A percentile compares a stretch with the other conserved stretches of the same genome.
These are phyloP conservation scores for Drymonia ruficornis DNA, from an alignment of 2,888 invertebrate genomes.

Conservation along the genomic window DNA sequence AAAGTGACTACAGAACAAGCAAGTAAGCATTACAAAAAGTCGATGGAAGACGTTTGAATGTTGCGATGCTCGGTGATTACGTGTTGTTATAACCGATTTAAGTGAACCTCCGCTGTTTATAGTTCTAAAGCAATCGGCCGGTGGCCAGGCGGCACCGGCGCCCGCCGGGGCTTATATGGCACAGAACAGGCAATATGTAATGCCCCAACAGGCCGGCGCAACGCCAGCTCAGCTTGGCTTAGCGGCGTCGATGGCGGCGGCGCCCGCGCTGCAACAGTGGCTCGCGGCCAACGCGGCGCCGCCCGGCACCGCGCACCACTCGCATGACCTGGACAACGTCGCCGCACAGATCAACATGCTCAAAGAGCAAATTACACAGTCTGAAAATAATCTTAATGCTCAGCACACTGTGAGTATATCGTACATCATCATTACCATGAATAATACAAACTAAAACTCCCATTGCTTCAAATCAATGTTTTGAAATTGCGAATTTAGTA, in stretches of 20 bases:
- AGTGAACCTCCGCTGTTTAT: conserved; percentile 85
- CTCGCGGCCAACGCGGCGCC: conserved; percentile 73
- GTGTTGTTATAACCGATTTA: conserved; percentile 76
- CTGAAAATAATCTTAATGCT: conserved; percentile 97
- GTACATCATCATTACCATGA: conserved; percentile 10
- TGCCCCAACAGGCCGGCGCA: conserved; percentile 83
- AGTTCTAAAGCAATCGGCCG: conserved; percentile 91
- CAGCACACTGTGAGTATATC: conserved; percentile 92
- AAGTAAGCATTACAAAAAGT: conserved; percentile 87
- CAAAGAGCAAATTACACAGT: conserved; percentile 97
- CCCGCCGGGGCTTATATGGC: conserved; percentile 83
- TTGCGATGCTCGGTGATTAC: conserved; percentile 71
- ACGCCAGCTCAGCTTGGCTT: conserved; percentile 85
- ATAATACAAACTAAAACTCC: neutral
- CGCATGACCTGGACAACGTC: conserved; percentile 82
- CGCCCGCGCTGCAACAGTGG: conserved; percentile 78
- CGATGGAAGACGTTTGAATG: conserved; percentile 53
- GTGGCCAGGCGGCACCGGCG: conserved; percentile 80
- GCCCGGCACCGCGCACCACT: conserved; percentile 50
- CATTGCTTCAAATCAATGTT: neutral
- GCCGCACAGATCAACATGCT: conserved; percentile 92
- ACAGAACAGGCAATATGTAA: conserved; percentile 85
- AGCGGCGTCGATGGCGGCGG: conserved; percentile 80
- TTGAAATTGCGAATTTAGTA: neutral
- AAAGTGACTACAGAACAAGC: conserved; percentile 98